Evolutionary conservation across 2,888 invertebrate genomes (phyloP), one percentile per base, ranked within the genome.

Genomic region (Tachina grossa): DNA sequence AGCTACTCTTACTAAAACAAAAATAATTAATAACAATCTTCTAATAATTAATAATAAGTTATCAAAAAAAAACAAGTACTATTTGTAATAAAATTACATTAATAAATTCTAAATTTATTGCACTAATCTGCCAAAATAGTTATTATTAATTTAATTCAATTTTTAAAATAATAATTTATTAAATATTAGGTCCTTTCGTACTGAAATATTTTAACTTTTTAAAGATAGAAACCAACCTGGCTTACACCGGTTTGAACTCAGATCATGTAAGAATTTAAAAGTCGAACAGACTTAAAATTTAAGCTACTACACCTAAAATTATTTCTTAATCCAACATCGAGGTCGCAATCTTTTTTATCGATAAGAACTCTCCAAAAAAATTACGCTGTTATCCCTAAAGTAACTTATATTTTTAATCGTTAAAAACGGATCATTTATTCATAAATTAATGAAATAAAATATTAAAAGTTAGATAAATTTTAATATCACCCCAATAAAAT

Each of bases 211-310:
- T 90, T 89, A 90, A 85, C 88, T 91, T 87, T 92, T 93, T 94
- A 94, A 95, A 95, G 95, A 96, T 96, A 96, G 95, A 96, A 96
- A 95, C 96, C 95, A 95, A 96, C 95, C 96, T 96, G 96, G 95
- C 95, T 96, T 90, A 95, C 95, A 93, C 95, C 96, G 96, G 95
- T 96, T 94, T 96, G 95, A 96, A 96, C 96, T 96, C 96, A 96
- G 95, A 96, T 96, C 96, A 96, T 96, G 96, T 96, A 96, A 95
- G 94, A 94, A 94, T 95, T 95, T 94, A 95, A 96, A 94, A 94
- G 95, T 96, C 95, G 96, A 96, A 96, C 96, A 96, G 95, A 95
- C 95, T 94, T 94, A 87, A 89, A 88, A 89, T 93, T 93, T 94
- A 93, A 95, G 94, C 94, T 93, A 93, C 94, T 96, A 91, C 95